Percentiles rank a stretch among this genome's conserved stretches.
phyloP scores from a whole-genome alignment of 2,113 vertebrate species.

The Tauraco erythrolophus region DNA sequence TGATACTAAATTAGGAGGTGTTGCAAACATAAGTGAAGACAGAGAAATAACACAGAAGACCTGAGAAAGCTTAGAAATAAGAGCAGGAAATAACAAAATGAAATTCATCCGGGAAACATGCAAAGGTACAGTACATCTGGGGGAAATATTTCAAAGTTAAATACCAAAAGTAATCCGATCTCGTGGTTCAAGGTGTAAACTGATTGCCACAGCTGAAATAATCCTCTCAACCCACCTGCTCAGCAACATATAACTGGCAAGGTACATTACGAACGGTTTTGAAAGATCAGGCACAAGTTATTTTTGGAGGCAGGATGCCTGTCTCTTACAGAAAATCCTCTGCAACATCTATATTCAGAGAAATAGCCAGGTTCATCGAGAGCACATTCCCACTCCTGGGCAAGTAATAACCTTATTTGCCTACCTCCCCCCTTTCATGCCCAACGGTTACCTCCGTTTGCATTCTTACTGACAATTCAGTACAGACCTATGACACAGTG shows the following conservation, averaged over 20 bases:
- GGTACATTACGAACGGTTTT: neutral
- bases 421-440: neutral
- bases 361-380: neutral
- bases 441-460: neutral
- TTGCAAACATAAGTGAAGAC: neutral
- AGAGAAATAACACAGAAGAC: constrained; percentile 15
- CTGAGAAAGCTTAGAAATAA: constrained; percentile 45
- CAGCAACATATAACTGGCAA: constrained; percentile 31
- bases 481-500: neutral
- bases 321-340: constrained; percentile 28
- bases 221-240: constrained; percentile 43
- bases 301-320: constrained; percentile 17
- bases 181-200: constrained; percentile 55
- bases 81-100: constrained; percentile 56
- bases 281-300: constrained; percentile 26
- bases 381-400: neutral
- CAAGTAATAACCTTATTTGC: neutral
- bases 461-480: neutral
- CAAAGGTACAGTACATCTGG: constrained; percentile 39
- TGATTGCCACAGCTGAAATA: constrained; percentile 61
- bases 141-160: constrained; percentile 69
- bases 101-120: constrained; percentile 40
- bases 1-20: constrained; percentile 20
- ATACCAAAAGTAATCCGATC: constrained; percentile 57
- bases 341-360: neutral